Evolutionary conservation across 2,797 vertebrate genomes (phyloP).

Genomic region (Rhynchotus rufescens): DNA sequence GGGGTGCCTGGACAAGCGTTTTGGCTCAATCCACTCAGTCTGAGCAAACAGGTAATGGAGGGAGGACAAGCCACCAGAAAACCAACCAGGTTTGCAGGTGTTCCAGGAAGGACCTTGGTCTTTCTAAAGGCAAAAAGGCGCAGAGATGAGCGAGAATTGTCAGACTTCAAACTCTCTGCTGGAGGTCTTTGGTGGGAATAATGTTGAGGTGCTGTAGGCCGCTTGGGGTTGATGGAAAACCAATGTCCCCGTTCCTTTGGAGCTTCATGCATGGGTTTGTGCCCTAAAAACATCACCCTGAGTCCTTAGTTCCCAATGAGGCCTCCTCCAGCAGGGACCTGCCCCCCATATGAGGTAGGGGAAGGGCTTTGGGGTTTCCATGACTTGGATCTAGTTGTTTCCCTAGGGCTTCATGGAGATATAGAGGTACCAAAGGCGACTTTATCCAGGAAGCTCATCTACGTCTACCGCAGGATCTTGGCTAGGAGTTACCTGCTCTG

Average conservation of each 20-base stretch:
- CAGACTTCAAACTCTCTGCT: background rate
- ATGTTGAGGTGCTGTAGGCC: background rate
- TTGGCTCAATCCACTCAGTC: background rate
- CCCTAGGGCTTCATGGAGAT: background rate
- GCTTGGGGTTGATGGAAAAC: background rate
- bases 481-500: background rate
- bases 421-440: background rate
- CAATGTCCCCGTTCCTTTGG: background rate
- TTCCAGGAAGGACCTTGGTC: background rate
- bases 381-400: background rate
- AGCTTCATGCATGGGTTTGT: background rate
- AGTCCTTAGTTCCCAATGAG: background rate
- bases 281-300: background rate
- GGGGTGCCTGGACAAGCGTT: background rate
- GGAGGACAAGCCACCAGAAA: background rate
- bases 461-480: accelerated
- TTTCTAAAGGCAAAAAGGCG: background rate
- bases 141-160: background rate
- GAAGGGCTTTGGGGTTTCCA: background rate
- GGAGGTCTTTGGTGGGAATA: background rate
- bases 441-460: background rate
- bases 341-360: background rate
- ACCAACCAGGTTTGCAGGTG: background rate
- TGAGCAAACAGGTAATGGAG: background rate
- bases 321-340: background rate